A percentile compares a stretch with the other conserved stretches of the same genome.
Evolutionary conservation across 2,113 vertebrate genomes (phyloP).

Genomic region (Sinocyclocheilus anophthalmus): DNA sequence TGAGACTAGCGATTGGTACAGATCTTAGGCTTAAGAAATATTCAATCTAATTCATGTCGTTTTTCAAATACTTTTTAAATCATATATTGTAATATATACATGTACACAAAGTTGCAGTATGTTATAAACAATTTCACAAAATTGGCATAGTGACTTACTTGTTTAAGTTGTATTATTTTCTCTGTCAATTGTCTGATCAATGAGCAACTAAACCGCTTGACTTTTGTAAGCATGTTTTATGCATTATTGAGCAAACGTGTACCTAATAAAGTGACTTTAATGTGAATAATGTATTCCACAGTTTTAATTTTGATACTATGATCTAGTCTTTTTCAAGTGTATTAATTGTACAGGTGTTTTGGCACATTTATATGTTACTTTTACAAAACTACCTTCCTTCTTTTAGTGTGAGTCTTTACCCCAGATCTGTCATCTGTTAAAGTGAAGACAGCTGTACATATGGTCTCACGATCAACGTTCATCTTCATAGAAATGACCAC

Average conservation of each 20-base stretch:
- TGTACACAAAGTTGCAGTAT: not conserved
- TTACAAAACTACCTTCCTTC: not conserved
- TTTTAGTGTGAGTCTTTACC: not conserved
- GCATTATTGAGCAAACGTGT: not conserved
- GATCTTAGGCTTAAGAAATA: not conserved
- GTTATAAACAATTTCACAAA: not conserved
- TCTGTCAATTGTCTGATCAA: not conserved
- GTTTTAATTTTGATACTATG: not conserved
- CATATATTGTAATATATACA: not conserved
- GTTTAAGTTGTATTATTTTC: not conserved
- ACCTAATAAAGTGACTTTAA: not conserved
- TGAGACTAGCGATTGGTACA: not conserved
- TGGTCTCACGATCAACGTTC: not conserved
- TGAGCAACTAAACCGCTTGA: not conserved
- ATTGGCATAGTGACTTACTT: not conserved
- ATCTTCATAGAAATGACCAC: not conserved
- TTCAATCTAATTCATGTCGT: not conserved
- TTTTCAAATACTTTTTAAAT: no score
- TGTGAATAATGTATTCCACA: not conserved
- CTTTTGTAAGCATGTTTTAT: not conserved
- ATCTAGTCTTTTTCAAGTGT: not conserved
- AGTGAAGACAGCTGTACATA: not conserved
- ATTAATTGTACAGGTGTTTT: not conserved
- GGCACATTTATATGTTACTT: not conserved
- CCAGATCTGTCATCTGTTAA: not conserved